Conservation (phyloP, 1,140 invertebrate genomes). For the Caenorhabditis tropicalis region DNA sequence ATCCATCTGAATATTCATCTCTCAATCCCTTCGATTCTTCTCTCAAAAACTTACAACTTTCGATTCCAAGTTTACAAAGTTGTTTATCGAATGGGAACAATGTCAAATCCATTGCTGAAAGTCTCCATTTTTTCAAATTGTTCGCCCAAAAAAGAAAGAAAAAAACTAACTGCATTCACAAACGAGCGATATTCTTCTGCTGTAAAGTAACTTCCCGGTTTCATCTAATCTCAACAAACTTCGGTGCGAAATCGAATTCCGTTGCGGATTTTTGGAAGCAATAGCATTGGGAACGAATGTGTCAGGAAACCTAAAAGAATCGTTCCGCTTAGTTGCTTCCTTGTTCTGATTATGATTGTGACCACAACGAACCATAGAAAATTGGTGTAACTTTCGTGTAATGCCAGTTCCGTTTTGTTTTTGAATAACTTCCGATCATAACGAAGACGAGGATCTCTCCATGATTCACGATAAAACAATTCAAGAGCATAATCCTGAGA, state of each 20-base stretch:
- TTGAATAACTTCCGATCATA: slow-evolving; percentile 66
- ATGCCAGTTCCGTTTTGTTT: slow-evolving; percentile 64
- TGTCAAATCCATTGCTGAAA: slow-evolving; percentile 87
- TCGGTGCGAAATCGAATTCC: slow-evolving; percentile 64
- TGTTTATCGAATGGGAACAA: slow-evolving; percentile 96
- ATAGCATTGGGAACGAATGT: slow-evolving; percentile 65
- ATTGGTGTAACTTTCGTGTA: slow-evolving; percentile 62
- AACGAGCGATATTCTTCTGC: slow-evolving; percentile 85
- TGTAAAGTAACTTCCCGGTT: slow-evolving; percentile 62
- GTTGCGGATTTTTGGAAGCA: slow-evolving; percentile 63
- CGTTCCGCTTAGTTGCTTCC: background rate
- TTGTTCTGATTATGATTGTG: background rate
- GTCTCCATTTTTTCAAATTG: background rate
- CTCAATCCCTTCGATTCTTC: too few species aligned
- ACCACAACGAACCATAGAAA: slow-evolving; percentile 58
- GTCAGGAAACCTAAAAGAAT: slow-evolving; percentile 50
- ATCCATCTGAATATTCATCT: slow-evolving; percentile 62
- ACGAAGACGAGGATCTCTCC: slow-evolving; percentile 63
- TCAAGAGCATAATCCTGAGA: slow-evolving; percentile 68
- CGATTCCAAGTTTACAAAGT: slow-evolving; percentile 92
- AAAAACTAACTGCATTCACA: slow-evolving; percentile 79
- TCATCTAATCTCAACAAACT: slow-evolving; percentile 60
- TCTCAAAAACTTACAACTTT: slow-evolving; percentile 85
- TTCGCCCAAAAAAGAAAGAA: background rate
- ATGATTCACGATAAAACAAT: slow-evolving; percentile 70